These are phyloP conservation scores for Beris chalybata DNA, from an alignment of 2,888 invertebrate species.

Conservation along the genomic window DNA sequence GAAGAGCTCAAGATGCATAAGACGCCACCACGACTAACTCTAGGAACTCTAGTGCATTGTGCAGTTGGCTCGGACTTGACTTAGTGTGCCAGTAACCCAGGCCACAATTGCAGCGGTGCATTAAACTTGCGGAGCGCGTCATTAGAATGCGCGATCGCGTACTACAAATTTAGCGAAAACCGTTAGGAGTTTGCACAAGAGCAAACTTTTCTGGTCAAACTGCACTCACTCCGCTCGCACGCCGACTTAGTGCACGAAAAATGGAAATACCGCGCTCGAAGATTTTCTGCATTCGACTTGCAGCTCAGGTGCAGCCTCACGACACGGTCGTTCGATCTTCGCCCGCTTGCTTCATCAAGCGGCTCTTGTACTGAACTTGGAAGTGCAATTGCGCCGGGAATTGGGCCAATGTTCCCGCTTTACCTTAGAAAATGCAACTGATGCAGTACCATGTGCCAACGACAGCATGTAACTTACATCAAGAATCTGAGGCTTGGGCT, in stretches of 20 bases:
- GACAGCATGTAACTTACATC: conserved; percentile 56
- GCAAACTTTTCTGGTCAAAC: conserved; percentile 12
- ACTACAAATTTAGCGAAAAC: conserved; percentile 10
- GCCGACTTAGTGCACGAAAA: conserved; percentile 1
- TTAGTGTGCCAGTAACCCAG: conserved; percentile 15
- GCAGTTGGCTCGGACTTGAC: not conserved
- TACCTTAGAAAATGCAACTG: conserved; percentile 50
- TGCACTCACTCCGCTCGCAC: not conserved
- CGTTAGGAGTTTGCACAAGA: conserved; percentile 10
- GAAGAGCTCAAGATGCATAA: too few species aligned
- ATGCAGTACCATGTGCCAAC: conserved; percentile 53
- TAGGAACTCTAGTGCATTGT: too few species aligned
- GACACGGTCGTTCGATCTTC: not conserved
- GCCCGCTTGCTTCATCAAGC: too few species aligned
- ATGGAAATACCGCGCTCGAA: not conserved
- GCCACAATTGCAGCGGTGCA: not conserved
- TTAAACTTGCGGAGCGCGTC: not conserved
- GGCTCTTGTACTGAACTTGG: too few species aligned
- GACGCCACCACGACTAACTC: too few species aligned
- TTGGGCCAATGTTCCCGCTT: conserved; percentile 53
- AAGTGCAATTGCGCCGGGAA: conserved; percentile 39
- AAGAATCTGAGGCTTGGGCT: not conserved
- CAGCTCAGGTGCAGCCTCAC: conserved; percentile 9
- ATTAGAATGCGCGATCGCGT: conserved; percentile 13
- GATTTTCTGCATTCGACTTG: conserved; percentile 10